Evolutionary conservation across 2,888 invertebrate species (phyloP).

Genomic region (Morpho deidamia): DNA sequence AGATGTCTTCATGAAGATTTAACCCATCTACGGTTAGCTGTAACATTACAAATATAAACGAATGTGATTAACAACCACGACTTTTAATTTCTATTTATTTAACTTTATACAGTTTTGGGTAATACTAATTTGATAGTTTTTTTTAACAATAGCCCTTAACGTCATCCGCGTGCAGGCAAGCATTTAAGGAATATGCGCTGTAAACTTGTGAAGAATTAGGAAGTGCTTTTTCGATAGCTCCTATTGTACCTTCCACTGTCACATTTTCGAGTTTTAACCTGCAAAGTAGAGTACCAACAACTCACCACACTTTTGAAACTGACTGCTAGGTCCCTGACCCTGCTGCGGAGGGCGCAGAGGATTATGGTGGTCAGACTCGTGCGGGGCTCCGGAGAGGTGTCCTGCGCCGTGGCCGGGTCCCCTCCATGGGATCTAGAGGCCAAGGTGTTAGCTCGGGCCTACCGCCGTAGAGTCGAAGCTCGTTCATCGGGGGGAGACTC

Average conservation of each 20-base stretch:
- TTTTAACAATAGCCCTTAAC: neutral
- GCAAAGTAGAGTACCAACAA: neutral
- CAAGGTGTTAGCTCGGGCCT: too few species aligned
- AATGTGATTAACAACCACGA: neutral
- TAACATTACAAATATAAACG: neutral
- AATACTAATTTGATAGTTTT: too few species aligned
- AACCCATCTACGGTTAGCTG: slow-evolving; percentile 1
- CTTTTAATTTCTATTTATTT: neutral
- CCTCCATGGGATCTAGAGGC: too few species aligned
- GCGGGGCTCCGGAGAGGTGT: too few species aligned
- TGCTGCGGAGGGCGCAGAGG: too few species aligned
- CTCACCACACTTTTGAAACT: neutral
- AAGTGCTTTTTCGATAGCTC: neutral
- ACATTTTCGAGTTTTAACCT: neutral
- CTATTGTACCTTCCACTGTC: neutral
- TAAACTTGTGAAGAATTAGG: neutral
- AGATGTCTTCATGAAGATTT: slow-evolving; percentile 1
- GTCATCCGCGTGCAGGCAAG: neutral
- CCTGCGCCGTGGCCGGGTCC: too few species aligned
- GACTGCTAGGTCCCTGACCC: too few species aligned
- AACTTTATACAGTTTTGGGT: too few species aligned
- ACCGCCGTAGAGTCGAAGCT: too few species aligned
- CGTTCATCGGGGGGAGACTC: too few species aligned
- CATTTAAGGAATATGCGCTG: neutral
- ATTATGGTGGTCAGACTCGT: too few species aligned